Evolutionary conservation across 92 coral and sea anemone species (phyloP).

Genomic region (Porites cylindrica): DNA sequence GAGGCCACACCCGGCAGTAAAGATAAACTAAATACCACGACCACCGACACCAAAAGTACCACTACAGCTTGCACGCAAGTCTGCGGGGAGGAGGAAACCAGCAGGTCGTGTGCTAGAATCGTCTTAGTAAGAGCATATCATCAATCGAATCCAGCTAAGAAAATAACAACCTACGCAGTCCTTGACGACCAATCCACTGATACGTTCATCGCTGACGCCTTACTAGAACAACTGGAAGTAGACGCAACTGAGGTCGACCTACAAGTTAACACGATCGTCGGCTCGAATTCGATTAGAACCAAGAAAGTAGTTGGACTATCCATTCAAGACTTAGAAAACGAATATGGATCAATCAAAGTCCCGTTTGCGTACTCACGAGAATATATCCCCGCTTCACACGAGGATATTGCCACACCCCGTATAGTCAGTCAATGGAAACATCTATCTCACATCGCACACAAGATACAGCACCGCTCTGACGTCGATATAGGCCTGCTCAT

Average conservation of each 20-base stretch:
- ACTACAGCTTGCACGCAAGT: slow-evolving; percentile 73
- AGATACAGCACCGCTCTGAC: slow-evolving; percentile 49
- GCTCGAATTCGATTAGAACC: slow-evolving; percentile 38
- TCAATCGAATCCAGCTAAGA: slow-evolving; percentile 14
- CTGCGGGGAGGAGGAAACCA: slow-evolving; percentile 63
- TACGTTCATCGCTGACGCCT: slow-evolving; percentile 50
- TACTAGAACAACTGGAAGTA: slow-evolving; percentile 45
- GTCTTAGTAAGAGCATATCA: neutral
- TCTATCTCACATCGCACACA: neutral
- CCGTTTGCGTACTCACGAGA: slow-evolving; percentile 47
- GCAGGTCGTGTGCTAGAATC: slow-evolving; percentile 26
- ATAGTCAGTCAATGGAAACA: slow-evolving; percentile 54
- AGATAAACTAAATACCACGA: neutral
- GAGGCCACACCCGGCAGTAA: too few species aligned
- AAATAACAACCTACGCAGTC: slow-evolving; percentile 29
- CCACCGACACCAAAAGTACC: slow-evolving; percentile 14
- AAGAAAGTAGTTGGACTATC: slow-evolving; percentile 28
- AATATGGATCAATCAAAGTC: slow-evolving; percentile 40
- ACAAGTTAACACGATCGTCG: slow-evolving; percentile 49
- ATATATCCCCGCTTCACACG: slow-evolving; percentile 27
- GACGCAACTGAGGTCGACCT: slow-evolving; percentile 54
- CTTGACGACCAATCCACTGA: slow-evolving; percentile 57
- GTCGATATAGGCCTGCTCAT: slow-evolving; percentile 60
- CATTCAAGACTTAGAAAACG: slow-evolving; percentile 33
- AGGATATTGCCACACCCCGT: slow-evolving; percentile 65